Percentiles rank a stretch among this genome's conserved stretches.
Conservation (phyloP, 2,888 invertebrate species). For the Adela reaumurella region DNA sequence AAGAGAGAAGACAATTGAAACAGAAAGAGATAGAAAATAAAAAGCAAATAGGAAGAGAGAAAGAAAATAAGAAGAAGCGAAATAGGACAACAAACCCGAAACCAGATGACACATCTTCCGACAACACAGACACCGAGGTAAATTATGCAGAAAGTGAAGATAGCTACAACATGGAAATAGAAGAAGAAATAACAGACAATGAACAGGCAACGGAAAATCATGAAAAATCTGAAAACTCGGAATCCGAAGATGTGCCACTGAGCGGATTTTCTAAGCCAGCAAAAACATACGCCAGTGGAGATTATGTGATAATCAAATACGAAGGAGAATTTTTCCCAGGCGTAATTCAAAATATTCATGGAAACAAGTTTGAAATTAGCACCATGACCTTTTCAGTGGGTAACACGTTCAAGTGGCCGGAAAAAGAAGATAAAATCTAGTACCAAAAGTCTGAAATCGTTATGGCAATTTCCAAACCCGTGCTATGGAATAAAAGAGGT, state of each 20-base stretch:
- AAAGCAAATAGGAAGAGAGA: slow-evolving; percentile 2
- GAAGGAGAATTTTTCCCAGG: slow-evolving; percentile 13
- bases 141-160: slow-evolving; percentile 9
- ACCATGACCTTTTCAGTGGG: slow-evolving; percentile 10
- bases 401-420: slow-evolving; percentile 12
- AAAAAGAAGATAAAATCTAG: slow-evolving; percentile 12
- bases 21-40: slow-evolving; percentile 5
- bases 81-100: slow-evolving; percentile 4
- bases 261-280: neutral
- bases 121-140: slow-evolving; percentile 6
- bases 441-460: slow-evolving; percentile 9
- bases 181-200: slow-evolving; percentile 8
- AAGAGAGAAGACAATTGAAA: slow-evolving; percentile 7
- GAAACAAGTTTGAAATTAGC: slow-evolving; percentile 10
- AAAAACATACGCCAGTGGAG: too few relatives aligned
- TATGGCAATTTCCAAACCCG: slow-evolving; percentile 8
- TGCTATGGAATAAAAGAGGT: slow-evolving; percentile 10
- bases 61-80: slow-evolving; percentile 6
- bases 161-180: slow-evolving; percentile 3
- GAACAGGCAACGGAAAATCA: neutral
- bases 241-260: slow-evolving; percentile 2
- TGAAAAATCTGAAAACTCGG: neutral
- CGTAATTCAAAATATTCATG: slow-evolving; percentile 11
- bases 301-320: slow-evolving; percentile 9
- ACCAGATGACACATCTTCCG: slow-evolving; percentile 3